phyloP scores from a whole-genome alignment of 35 echinoderm and acorn worm species.

The Chiridota heheva region DNA sequence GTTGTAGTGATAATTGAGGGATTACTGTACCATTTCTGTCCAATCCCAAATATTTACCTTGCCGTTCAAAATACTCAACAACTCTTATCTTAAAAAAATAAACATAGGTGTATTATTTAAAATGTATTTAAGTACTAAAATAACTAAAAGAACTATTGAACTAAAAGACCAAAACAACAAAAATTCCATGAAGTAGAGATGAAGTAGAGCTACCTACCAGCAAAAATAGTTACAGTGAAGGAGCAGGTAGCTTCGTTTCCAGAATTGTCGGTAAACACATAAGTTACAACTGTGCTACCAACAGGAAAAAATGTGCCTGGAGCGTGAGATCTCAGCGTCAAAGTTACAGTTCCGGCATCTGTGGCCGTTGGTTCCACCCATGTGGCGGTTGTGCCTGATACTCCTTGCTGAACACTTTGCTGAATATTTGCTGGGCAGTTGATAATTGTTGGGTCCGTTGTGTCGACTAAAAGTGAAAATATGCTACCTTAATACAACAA shows the following conservation, averaged over 20 bases:
- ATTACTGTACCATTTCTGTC: too few species aligned
- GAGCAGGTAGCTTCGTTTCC: slow-evolving; percentile 42
- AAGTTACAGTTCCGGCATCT: slow-evolving; percentile 41
- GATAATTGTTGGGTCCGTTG: slow-evolving; percentile 1
- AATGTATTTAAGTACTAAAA: too few species aligned
- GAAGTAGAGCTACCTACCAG: neutral
- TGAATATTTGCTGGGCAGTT: slow-evolving; percentile 8
- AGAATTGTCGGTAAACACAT: slow-evolving; percentile 45
- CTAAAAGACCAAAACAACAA: neutral
- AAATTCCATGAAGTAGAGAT: neutral
- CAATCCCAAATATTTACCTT: too few species aligned
- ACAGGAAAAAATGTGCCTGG: slow-evolving; percentile 43
- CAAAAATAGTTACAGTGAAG: slow-evolving; percentile 35
- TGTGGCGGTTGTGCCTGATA: slow-evolving; percentile 8
- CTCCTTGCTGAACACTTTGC: neutral
- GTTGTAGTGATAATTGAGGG: too few species aligned
- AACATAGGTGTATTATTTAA: too few species aligned
- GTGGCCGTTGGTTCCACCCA: slow-evolving; percentile 55
- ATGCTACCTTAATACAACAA: slow-evolving; percentile 3
- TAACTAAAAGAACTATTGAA: too few species aligned
- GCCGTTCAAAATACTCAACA: too few species aligned
- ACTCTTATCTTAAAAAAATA: too few species aligned
- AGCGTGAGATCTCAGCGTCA: neutral
- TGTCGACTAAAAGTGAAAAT: slow-evolving; percentile 28
- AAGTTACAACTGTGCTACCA: slow-evolving; percentile 50